phyloP scores from a whole-genome alignment of 2,797 vertebrate species.

The Halcyon smyrnensis region DNA sequence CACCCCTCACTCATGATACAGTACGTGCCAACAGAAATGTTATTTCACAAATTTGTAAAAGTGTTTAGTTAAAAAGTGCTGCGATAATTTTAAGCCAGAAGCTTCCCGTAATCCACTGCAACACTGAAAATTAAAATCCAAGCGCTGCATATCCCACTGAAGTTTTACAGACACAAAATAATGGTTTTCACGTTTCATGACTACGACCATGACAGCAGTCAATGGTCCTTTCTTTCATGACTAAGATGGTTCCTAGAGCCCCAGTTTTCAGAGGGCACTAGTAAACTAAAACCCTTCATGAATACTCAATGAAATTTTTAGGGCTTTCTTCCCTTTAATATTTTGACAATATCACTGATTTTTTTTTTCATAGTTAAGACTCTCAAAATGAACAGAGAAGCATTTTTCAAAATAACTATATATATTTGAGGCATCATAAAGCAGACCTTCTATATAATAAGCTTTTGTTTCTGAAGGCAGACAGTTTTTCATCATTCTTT shows the following conservation, averaged over 20 bases:
- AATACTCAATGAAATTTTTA: background rate
- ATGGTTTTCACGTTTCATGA: background rate
- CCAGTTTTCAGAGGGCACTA: background rate
- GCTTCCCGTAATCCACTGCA: background rate
- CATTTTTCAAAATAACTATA: background rate
- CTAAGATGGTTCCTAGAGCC: background rate
- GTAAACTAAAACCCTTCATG: background rate
- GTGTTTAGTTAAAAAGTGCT: background rate
- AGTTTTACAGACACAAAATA: background rate
- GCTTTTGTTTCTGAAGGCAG: conserved; percentile 92
- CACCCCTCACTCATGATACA: background rate
- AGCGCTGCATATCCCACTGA: background rate
- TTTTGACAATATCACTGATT: background rate
- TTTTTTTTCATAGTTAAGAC: background rate
- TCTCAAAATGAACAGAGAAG: background rate
- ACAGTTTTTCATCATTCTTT: conserved; percentile 84
- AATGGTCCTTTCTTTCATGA: background rate
- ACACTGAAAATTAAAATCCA: background rate
- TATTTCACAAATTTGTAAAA: background rate
- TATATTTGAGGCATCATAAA: background rate
- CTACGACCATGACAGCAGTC: background rate
- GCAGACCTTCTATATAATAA: conserved; percentile 87
- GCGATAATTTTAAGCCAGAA: background rate
- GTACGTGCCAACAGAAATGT: background rate
- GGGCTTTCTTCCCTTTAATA: background rate